Conservation (phyloP, 2,888 invertebrate species). For the Cecidostiba fungosa region DNA sequence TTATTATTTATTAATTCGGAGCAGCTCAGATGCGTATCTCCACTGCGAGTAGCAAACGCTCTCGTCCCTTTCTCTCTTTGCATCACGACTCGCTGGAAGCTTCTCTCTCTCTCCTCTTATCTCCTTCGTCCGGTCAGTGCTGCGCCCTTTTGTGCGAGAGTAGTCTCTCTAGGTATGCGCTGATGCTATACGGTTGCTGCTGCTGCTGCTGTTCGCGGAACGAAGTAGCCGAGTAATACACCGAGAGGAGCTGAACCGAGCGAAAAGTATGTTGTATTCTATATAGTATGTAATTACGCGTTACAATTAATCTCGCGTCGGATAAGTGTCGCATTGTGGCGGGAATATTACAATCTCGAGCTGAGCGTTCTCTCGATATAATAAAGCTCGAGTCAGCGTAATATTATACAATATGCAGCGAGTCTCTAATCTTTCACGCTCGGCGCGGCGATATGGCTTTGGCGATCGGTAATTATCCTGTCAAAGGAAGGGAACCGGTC, state of each 20-base stretch:
- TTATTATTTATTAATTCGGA: conserved; percentile 80
- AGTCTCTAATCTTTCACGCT: conserved; percentile 43
- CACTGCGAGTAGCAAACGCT: conserved; percentile 65
- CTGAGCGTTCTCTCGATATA: no score
- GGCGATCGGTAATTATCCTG: conserved; percentile 53
- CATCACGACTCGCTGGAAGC: conserved; percentile 74
- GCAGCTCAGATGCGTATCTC: conserved; percentile 77
- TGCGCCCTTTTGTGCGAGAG: conserved; percentile 23
- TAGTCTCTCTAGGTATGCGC: neutral
- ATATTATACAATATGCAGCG: neutral
- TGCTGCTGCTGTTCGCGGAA: conserved; percentile 1
- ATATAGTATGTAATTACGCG: no score
- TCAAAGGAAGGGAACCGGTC: conserved; percentile 45
- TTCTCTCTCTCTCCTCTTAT: conserved; percentile 70
- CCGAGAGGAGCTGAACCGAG: neutral
- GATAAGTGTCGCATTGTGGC: no score
- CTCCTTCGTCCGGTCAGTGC: conserved; percentile 66
- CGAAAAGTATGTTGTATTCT: neutral
- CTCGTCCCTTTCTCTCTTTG: conserved; percentile 35
- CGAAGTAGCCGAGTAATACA: conserved; percentile 1
- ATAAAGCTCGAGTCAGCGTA: neutral
- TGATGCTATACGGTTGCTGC: neutral
- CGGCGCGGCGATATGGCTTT: conserved; percentile 16
- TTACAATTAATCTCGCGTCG: neutral
- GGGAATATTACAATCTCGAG: no score